phyloP scores from a whole-genome alignment of 2,888 invertebrate species.

The Biston stratarius region DNA sequence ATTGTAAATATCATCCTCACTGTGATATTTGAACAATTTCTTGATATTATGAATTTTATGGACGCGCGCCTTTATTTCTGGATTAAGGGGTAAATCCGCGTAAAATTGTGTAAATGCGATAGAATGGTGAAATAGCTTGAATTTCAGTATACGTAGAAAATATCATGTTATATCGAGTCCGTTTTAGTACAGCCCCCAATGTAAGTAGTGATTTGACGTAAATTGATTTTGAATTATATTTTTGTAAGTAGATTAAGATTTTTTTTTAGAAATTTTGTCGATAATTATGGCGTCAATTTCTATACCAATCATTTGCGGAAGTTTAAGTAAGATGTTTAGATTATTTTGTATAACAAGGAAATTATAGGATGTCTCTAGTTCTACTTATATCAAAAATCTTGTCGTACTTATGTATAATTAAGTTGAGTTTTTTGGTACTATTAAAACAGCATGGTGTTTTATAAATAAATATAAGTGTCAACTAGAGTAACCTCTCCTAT shows the following conservation, averaged over 20 bases:
- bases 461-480: too few species aligned
- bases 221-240: constrained; percentile 70
- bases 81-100: background rate
- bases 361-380: background rate
- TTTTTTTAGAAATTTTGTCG: constrained; percentile 18
- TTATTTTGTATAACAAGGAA: background rate
- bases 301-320: background rate
- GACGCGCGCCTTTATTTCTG: background rate
- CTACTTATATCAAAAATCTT: background rate
- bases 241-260: constrained; percentile 71
- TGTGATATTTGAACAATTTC: constrained; percentile 50
- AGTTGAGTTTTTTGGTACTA: too few species aligned
- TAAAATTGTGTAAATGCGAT: background rate
- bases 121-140: background rate
- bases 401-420: too few species aligned
- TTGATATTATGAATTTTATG: constrained; percentile 11
- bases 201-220: constrained; percentile 60
- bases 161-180: background rate
- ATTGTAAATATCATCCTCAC: constrained; percentile 64
- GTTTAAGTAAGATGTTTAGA: constrained; percentile 2
- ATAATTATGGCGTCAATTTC: background rate
- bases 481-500: too few species aligned
- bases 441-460: too few species aligned
- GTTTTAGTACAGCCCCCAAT: background rate
- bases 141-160: background rate